Base-by-base conservation (phyloP, 1,140 invertebrate species). In the Stenopsyche tienmushanensis region DNA sequence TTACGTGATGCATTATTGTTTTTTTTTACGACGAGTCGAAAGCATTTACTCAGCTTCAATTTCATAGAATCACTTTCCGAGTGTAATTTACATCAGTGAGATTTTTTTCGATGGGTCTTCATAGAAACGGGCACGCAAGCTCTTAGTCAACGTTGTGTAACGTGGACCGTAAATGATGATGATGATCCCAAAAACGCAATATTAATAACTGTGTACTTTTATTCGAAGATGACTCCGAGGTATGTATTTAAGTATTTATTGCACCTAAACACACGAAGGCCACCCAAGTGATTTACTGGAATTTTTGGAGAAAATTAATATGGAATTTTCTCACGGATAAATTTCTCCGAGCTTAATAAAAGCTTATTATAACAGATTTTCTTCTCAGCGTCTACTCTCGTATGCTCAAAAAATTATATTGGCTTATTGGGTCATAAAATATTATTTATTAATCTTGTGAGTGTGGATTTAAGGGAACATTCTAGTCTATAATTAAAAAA, bases 131-230 rank as follows among this genome's bases (percentile, higher is more conserved):
- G 24, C 54, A 57, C 54, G 54, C 54, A 42, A 57, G 39, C n/a
- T 18, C 50, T 15, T 60, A 10, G n/a, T n/a, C n/a, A n/a, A n/a
- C n/a, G n/a, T n/a, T n/a, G n/a, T 60, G 57, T 29, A 60, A 60
- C 23, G 53, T 18, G 57, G 9, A 45, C 42, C 57, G 41, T 60
- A 60, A 60, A 60, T 60, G 57, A 60, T 60, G 55, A 58, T 58
- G 57, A 60, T 60, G 57, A 60, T 60, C 20, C 57, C 57, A n/a
- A 60, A 60, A 60, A 60, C 42, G 57, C 42, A 60, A 45, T 60
- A 47, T 47, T 60, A 60, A 60, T 54, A 34, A 45, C 15, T 47
- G 25, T 60, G 42, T 47, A 47, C 42, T 47, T 57, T 47, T 47
- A 34, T 45, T 23, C 5, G 52, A 29, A 29, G 42, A 57, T 25